These are phyloP conservation scores for Sesia apiformis DNA, from an alignment of 2,888 invertebrate genomes.

Conservation along the genomic window DNA sequence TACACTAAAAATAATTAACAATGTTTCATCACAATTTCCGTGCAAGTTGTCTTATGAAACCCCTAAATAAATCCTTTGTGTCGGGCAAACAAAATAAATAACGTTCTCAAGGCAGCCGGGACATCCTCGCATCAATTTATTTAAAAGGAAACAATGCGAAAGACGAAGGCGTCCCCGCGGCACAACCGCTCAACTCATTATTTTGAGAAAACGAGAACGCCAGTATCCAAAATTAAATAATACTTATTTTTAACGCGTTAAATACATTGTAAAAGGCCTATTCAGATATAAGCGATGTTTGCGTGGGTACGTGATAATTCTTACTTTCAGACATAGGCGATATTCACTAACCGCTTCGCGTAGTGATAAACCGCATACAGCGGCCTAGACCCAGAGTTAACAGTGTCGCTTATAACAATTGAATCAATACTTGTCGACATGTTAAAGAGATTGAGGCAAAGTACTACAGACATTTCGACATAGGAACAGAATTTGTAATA, in stretches of 20 bases:
- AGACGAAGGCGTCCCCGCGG: conserved; percentile 1
- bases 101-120: conserved; percentile 1
- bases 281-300: no score
- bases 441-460: no score
- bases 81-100: conserved; percentile 3
- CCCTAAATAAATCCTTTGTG: neutral
- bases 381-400: no score
- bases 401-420: no score
- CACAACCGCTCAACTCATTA: neutral
- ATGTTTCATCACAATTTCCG: neutral
- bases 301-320: no score
- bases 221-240: neutral
- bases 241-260: neutral
- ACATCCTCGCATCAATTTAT: conserved; percentile 3
- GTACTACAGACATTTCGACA: no score
- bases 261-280: no score
- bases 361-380: no score
- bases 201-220: neutral
- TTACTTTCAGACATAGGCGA: no score
- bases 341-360: no score
- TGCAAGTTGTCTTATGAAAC: neutral
- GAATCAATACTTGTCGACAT: no score
- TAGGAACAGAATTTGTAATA: no score
- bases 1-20: neutral
- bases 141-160: conserved; percentile 6